phyloP scores from a whole-genome alignment of 2,113 vertebrate species.

The Cariama cristata region DNA sequence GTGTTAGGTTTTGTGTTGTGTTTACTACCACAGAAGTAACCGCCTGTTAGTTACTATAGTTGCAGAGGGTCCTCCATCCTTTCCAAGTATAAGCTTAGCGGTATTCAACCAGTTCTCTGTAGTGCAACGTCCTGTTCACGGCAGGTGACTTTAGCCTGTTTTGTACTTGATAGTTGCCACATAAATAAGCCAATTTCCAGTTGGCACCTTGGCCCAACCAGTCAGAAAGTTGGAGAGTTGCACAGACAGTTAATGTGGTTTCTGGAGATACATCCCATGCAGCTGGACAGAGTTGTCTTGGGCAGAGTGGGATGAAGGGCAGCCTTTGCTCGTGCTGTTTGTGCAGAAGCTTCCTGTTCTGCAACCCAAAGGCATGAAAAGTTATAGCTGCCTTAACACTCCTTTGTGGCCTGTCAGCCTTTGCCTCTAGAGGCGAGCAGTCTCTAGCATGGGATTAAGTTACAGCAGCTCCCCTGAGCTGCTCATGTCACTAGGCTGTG shows the following conservation, averaged over 20 bases:
- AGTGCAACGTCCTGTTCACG: neutral
- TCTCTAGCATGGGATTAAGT: neutral
- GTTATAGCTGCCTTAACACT: neutral
- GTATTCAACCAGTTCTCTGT: neutral
- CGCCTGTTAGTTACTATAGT: neutral
- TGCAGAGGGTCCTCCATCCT: neutral
- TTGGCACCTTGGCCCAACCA: neutral
- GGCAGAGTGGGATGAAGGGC: neutral
- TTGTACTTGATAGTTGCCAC: neutral
- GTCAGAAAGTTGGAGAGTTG: neutral
- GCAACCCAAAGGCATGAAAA: neutral
- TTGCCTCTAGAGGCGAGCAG: neutral
- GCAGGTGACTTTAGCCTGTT: neutral
- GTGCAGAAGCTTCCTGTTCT: neutral
- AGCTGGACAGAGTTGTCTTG: neutral
- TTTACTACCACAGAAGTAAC: neutral
- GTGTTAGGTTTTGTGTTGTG: neutral
- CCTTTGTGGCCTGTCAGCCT: neutral
- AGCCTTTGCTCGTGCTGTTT: neutral
- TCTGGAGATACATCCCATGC: neutral
- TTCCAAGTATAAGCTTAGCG: neutral
- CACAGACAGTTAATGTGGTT: neutral
- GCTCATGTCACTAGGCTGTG: neutral
- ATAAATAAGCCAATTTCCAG: neutral
- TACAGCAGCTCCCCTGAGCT: neutral